A percentile compares a stretch with the other conserved stretches of the same genome.
phyloP scores from a whole-genome alignment of 2,113 vertebrate species.

The Laticauda colubrina region DNA sequence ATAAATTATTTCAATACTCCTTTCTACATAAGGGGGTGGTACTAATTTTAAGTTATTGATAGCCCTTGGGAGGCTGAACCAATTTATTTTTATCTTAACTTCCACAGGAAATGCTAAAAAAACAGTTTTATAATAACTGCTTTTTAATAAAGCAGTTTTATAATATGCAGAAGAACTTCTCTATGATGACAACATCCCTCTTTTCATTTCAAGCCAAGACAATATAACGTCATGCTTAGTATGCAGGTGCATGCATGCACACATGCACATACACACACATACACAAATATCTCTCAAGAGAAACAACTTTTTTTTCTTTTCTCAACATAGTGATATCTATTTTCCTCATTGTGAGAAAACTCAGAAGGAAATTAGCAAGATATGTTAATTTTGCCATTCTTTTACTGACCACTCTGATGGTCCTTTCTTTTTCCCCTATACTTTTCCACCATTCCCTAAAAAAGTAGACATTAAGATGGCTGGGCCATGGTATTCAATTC shows the following conservation, averaged over 20 bases:
- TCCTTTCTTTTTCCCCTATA: no score
- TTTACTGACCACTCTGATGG: neutral
- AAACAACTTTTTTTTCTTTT: neutral
- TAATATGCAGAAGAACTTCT: neutral
- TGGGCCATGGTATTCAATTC: no score
- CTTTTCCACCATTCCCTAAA: no score
- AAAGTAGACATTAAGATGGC: no score
- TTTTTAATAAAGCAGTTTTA: no score
- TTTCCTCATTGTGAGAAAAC: neutral
- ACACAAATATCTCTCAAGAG: neutral
- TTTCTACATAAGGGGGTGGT: neutral
- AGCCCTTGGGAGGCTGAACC: neutral
- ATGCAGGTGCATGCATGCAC: neutral
- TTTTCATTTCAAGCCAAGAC: neutral
- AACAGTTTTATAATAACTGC: neutral
- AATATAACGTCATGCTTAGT: neutral
- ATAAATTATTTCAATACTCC: neutral
- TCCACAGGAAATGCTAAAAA: neutral
- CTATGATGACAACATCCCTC: neutral
- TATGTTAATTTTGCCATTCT: neutral
- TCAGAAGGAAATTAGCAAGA: neutral
- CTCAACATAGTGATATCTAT: neutral
- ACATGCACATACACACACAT: no score
- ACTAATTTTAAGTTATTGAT: neutral
- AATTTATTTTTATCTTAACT: neutral